These are phyloP conservation scores for Oplegnathus fasciatus DNA, from an alignment of 2,113 vertebrate species.

Conservation along the genomic window DNA sequence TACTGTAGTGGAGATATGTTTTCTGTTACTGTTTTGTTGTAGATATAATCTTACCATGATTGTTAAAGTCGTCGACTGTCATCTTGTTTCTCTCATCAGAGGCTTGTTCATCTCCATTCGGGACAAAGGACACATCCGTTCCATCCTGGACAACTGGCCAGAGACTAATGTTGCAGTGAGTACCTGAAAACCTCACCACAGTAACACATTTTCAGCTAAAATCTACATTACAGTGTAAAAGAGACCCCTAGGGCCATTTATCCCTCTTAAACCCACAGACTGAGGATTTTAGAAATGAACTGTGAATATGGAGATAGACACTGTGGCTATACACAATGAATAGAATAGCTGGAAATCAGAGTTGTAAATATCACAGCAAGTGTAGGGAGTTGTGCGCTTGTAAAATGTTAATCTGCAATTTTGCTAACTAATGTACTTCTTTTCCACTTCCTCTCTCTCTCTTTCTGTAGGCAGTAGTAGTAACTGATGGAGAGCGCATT, in stretches of 20 bases:
- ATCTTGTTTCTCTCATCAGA: conserved; percentile 80
- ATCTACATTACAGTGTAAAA: neutral
- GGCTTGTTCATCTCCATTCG: conserved; percentile 97
- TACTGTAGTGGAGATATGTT: neutral
- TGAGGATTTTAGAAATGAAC: neutral
- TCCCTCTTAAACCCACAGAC: neutral
- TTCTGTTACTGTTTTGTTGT: neutral
- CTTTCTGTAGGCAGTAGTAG: conserved; percentile 91
- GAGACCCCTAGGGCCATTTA: neutral
- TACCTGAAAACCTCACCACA: conserved; percentile 3
- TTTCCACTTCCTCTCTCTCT: neutral
- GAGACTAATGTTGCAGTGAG: conserved; percentile 93
- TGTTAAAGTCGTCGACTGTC: neutral
- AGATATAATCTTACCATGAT: neutral
- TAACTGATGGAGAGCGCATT: conserved; percentile 97
- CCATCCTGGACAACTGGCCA: conserved; percentile 98
- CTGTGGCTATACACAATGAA: neutral
- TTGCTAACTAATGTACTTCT: neutral
- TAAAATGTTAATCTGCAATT: conserved; percentile 12
- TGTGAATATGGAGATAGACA: neutral
- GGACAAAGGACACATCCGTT: conserved; percentile 95
- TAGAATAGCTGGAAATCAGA: neutral
- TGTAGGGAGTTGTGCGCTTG: neutral
- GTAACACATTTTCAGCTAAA: neutral
- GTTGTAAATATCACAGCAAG: neutral